These are phyloP conservation scores for Plebejus argus DNA, from an alignment of 2,888 invertebrate genomes.

Conservation along the genomic window DNA sequence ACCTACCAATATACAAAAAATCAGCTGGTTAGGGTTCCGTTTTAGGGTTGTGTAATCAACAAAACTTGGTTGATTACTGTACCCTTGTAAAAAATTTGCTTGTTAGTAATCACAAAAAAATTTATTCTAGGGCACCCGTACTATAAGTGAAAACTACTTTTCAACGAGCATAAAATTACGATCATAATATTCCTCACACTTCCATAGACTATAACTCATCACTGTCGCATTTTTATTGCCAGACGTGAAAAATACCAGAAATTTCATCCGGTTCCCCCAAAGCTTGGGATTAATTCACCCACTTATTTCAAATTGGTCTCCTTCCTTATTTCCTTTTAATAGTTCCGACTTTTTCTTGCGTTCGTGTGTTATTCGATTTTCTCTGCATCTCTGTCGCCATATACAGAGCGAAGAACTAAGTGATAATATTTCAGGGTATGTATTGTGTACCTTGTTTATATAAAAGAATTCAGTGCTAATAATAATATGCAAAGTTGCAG, in stretches of 20 bases:
- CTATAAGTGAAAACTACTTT: neutral
- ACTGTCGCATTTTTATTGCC: constrained; percentile 75
- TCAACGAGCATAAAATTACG: constrained; percentile 62
- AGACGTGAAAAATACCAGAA: constrained; percentile 80
- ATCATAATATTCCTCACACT: constrained; percentile 66
- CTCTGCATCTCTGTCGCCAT: too few species aligned
- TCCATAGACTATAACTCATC: constrained; percentile 75
- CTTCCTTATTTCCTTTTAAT: constrained; percentile 71
- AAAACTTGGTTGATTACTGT: too few species aligned
- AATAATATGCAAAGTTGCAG: too few species aligned
- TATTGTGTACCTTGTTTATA: neutral
- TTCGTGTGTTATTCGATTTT: constrained; percentile 8
- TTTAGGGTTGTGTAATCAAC: too few species aligned
- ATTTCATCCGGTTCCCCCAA: constrained; percentile 76
- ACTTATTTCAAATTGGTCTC: constrained; percentile 81
- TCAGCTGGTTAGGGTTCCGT: too few species aligned
- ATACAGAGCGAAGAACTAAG: neutral
- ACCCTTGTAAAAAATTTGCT: too few species aligned
- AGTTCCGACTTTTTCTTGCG: constrained; percentile 49
- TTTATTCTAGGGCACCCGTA: too few species aligned
- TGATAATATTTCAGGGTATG: neutral
- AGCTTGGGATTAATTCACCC: constrained; percentile 79
- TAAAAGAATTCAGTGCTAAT: too few species aligned
- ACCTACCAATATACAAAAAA: too few species aligned
- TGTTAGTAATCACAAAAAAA: too few species aligned